These are phyloP conservation scores for Galemys pyrenaicus DNA, from an alignment of 2,113 vertebrate species.

Conservation along the genomic window DNA sequence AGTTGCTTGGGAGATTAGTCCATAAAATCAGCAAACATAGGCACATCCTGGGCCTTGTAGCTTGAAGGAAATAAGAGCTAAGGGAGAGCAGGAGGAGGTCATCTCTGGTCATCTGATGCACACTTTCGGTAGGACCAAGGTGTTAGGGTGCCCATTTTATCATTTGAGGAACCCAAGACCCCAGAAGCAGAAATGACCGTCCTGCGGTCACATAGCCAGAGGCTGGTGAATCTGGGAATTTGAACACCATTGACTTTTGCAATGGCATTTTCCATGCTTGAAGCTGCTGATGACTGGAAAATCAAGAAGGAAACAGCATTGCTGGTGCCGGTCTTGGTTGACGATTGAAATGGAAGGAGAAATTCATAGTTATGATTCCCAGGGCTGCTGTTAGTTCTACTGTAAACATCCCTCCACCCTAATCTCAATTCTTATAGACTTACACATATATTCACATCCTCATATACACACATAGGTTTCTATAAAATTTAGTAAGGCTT, in stretches of 20 bases:
- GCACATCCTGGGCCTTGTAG: neutral
- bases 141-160: neutral
- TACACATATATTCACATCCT: neutral
- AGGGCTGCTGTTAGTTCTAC: neutral
- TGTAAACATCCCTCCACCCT: neutral
- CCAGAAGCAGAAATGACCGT: neutral
- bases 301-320: neutral
- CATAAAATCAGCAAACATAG: neutral
- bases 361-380: constrained; percentile 60
- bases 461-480: neutral
- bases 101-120: neutral
- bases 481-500: constrained; percentile 61
- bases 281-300: constrained; percentile 33
- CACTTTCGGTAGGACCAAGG: neutral
- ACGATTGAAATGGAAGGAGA: neutral
- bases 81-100: neutral
- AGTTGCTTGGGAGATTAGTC: neutral
- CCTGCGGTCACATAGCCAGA: neutral
- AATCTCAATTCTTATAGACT: neutral
- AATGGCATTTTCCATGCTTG: neutral
- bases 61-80: neutral
- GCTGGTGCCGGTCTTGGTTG: neutral
- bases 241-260: neutral
- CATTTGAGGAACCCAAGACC: neutral
- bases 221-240: neutral